Percentiles rank a stretch among this genome's conserved stretches.
Conservation (phyloP, 2,797 vertebrate species). For the Lindbergichthys nudifrons region DNA sequence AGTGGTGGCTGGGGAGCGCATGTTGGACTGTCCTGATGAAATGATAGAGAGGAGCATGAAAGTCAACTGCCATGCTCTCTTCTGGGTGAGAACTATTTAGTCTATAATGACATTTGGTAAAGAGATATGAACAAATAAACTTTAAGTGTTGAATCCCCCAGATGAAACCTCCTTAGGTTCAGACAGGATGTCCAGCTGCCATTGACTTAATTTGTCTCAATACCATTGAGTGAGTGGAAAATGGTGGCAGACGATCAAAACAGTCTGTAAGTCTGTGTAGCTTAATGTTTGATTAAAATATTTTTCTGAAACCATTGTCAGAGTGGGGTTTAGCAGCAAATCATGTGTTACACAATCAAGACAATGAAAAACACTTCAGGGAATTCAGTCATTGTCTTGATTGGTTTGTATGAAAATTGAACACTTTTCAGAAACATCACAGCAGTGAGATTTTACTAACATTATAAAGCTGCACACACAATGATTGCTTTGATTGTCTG, state of each 20-base stretch:
- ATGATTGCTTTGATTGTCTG: not conserved
- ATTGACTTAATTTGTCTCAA: not conserved
- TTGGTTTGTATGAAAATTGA: not conserved
- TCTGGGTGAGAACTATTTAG: constrained; percentile 75
- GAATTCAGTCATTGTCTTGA: not conserved
- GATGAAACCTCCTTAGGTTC: not conserved
- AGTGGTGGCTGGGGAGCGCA: constrained; percentile 75
- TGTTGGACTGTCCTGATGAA: constrained; percentile 78
- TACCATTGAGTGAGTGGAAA: not conserved
- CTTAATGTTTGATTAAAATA: not conserved
- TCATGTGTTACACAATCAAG: not conserved
- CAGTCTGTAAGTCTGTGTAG: not conserved
- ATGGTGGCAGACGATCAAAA: not conserved
- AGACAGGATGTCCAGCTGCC: not conserved
- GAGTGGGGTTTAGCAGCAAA: constrained; percentile 6
- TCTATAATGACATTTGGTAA: not conserved
- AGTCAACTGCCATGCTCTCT: constrained; percentile 82
- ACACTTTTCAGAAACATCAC: not conserved
- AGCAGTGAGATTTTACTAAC: not conserved
- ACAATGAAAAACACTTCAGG: not conserved
- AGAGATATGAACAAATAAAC: constrained; percentile 1
- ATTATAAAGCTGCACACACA: constrained; percentile 1
- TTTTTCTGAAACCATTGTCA: no score
- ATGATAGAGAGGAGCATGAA: constrained; percentile 81
- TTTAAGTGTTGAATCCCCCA: not conserved